phyloP scores from a whole-genome alignment of 1,140 invertebrate genomes.

The Drosophila mayri region DNA sequence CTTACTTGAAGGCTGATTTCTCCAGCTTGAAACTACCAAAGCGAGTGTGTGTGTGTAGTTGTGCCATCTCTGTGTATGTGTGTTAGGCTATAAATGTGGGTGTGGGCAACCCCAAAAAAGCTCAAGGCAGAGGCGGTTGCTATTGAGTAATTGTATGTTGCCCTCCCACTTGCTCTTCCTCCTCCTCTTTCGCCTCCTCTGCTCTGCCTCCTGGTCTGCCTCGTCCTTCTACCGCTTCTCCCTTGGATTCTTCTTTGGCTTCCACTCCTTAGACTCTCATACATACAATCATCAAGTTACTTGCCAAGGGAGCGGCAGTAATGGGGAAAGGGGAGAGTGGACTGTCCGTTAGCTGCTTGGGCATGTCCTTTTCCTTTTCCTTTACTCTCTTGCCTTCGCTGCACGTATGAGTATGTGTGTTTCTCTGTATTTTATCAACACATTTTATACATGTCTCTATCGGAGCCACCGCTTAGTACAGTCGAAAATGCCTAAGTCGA shows the following conservation, averaged over 20 bases:
- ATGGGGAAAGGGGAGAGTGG: slow-evolving; percentile 45
- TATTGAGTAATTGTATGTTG: slow-evolving; percentile 80
- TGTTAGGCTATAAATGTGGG: slow-evolving; percentile 29
- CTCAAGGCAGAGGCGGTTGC: slow-evolving; percentile 61
- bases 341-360: slow-evolving; percentile 78
- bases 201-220: slow-evolving; percentile 1
- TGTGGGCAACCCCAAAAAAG: slow-evolving; percentile 73
- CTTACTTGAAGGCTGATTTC: slow-evolving; percentile 55
- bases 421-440: slow-evolving; percentile 58
- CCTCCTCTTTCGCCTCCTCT: slow-evolving; percentile 1
- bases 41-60: slow-evolving; percentile 57
- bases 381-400: slow-evolving; percentile 22
- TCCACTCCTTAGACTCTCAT: slow-evolving; percentile 40
- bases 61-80: slow-evolving; percentile 28
- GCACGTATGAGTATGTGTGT: slow-evolving; percentile 8
- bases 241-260: slow-evolving; percentile 44
- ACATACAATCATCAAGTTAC: slow-evolving; percentile 79
- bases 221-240: slow-evolving; percentile 22
- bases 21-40: slow-evolving; percentile 62
- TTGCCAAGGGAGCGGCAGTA: slow-evolving; percentile 26
- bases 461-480: slow-evolving; percentile 27
- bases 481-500: slow-evolving; percentile 4
- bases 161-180: slow-evolving; percentile 14
- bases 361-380: slow-evolving; percentile 68
- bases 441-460: slow-evolving; percentile 67